These are phyloP conservation scores for Protonibea diacanthus DNA, from an alignment of 2,797 vertebrate species.

Conservation along the genomic window DNA sequence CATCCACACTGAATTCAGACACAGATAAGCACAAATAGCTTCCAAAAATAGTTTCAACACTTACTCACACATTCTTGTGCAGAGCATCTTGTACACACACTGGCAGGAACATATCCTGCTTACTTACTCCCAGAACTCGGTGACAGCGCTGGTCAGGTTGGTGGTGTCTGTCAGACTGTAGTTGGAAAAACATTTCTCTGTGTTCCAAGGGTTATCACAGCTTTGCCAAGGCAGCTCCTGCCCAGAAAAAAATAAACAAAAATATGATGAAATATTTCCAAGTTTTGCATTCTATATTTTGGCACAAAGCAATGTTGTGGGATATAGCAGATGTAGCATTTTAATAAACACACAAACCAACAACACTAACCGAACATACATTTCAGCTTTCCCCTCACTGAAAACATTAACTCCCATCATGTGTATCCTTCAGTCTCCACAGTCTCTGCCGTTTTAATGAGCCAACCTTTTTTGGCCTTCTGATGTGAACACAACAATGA, in stretches of 20 bases:
- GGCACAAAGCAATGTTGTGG: background rate
- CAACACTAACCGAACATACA: background rate
- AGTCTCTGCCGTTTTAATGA: constrained; percentile 12
- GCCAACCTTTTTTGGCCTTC: constrained; percentile 21
- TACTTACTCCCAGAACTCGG: constrained; percentile 96
- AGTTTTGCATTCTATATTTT: background rate
- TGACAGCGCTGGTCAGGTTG: constrained; percentile 93
- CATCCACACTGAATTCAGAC: constrained; percentile 20
- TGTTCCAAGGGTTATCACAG: constrained; percentile 93
- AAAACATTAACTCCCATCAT: background rate
- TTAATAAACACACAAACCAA: background rate
- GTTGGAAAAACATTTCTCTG: constrained; percentile 92
- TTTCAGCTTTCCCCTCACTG: background rate
- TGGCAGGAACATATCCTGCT: background rate
- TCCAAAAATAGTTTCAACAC: constrained; percentile 1
- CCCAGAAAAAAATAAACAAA: constrained; percentile 13
- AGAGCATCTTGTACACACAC: background rate
- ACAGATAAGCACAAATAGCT: constrained; percentile 10
- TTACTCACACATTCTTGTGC: background rate
- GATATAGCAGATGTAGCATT: background rate
- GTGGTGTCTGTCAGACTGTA: constrained; percentile 91
- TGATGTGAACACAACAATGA: constrained; percentile 26
- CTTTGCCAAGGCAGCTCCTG: constrained; percentile 93
- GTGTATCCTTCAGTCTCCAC: constrained; percentile 14
- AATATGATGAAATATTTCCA: background rate